Base-by-base conservation (phyloP, 2,888 invertebrate species). In the Polyommatus icarus region DNA sequence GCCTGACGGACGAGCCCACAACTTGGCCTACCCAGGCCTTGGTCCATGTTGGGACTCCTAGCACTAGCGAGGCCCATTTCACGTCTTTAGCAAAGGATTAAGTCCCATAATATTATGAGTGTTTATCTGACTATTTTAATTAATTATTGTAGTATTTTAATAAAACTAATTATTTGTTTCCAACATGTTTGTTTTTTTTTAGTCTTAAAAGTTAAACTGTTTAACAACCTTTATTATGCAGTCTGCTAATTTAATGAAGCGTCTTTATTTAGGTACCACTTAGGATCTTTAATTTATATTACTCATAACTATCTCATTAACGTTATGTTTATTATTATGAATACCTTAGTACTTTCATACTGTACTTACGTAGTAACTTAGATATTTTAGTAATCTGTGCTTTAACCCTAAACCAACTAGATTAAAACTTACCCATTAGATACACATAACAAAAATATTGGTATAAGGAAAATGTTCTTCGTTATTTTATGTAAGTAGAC, bases 31-130 rank as follows among this genome's bases (percentile, higher is more conserved):
- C 85, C 5, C 83, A 85, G 20, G 87, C 91, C 5, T 83, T 84
- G 78, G 89, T 93, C 1, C 84, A 90, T 76, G 83, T 93, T 1
- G 92, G 86, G 36, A 92, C 92, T 0, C 91, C 92, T 0, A 89
- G 87, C 79, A 85, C 89, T 15, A 84, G 82, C 12, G 87, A 86
- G 7, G 80, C 77, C 0, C 82, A 80, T 46, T 85, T 84, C 46
- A 88, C 89, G 1, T 90, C 90, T 0, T 82, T 91, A 20, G 91
- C 91, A 24, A 87, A 87, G 79, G 83, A 87, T 75, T 88, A 82
- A 80, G 67, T 18, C 18, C 5, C 36, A 59, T 61, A 20, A 3
- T 8, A 24, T 24, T 54, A 54, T 54, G 54, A 10, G 46, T 46
- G 10, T 46, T 46, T 3, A 46, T 54, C 4, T 54, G 54, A 46